phyloP scores from a whole-genome alignment of 2,888 invertebrate genomes.

The Nebria salina region DNA sequence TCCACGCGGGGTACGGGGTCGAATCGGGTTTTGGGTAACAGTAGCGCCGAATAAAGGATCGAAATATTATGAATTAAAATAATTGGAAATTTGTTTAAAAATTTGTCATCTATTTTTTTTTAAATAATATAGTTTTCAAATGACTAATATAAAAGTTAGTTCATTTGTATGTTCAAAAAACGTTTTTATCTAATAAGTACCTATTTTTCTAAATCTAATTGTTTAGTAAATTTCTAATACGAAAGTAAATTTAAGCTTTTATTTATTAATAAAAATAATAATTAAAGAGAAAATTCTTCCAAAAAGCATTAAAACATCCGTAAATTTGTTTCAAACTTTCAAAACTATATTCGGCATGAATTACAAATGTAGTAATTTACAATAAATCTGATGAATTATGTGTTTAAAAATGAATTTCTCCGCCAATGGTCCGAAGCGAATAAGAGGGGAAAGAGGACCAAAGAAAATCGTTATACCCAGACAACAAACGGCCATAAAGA shows the following conservation, averaged over 20 bases:
- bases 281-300: too few species aligned
- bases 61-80: conserved; percentile 7
- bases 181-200: too few species aligned
- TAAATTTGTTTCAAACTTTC: too few species aligned
- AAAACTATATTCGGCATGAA: not conserved
- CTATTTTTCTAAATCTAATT: too few species aligned
- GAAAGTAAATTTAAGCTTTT: too few species aligned
- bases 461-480: conserved; percentile 47
- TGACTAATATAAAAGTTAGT: too few species aligned
- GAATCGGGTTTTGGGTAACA: conserved; percentile 11
- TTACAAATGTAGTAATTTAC: not conserved
- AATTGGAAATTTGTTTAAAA: not conserved
- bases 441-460: conserved; percentile 31
- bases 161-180: too few species aligned
- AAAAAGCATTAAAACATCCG: too few species aligned
- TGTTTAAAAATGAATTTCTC: conserved; percentile 22
- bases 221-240: too few species aligned
- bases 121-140: too few species aligned
- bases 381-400: not conserved
- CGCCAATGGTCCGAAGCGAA: conserved; percentile 24
- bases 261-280: too few species aligned
- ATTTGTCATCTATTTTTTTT: not conserved
- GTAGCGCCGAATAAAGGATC: conserved; percentile 27
- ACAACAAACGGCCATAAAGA: conserved; percentile 47
- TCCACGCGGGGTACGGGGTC: not conserved